Conservation (phyloP, 1,140 invertebrate genomes). For the Bicyclus anynana region DNA sequence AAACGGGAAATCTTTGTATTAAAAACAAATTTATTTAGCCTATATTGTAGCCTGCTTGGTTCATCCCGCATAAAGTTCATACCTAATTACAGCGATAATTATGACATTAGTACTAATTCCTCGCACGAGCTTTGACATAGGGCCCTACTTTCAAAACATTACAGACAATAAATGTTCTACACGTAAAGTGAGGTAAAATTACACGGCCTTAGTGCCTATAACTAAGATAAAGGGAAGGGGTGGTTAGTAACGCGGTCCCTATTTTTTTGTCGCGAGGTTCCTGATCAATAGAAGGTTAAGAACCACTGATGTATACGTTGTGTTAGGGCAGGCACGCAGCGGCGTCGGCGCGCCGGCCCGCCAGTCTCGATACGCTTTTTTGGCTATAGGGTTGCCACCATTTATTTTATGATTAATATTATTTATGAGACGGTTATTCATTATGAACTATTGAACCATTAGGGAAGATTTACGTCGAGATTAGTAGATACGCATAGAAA, state of each 20-base stretch:
- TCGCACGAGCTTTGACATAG: too few species aligned
- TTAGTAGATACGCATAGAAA: background rate
- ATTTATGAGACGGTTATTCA: slow-evolving; percentile 6
- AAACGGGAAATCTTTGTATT: too few species aligned
- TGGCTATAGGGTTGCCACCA: slow-evolving; percentile 46
- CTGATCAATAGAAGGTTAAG: slow-evolving; percentile 28
- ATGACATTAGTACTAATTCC: too few species aligned
- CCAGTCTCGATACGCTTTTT: slow-evolving; percentile 47
- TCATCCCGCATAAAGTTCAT: too few species aligned
- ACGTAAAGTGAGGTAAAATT: too few species aligned
- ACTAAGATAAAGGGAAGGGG: slow-evolving; percentile 11
- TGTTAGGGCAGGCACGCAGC: slow-evolving; percentile 66
- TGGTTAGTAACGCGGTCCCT: slow-evolving; percentile 20
- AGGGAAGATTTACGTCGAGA: background rate
- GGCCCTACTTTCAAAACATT: too few species aligned
- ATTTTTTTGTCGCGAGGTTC: slow-evolving; percentile 18
- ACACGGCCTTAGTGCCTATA: too few species aligned
- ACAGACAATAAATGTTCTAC: too few species aligned
- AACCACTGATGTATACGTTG: slow-evolving; percentile 45
- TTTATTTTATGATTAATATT: slow-evolving; percentile 1
- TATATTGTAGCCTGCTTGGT: too few species aligned
- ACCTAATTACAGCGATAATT: too few species aligned
- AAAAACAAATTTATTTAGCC: too few species aligned
- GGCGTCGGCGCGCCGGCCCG: slow-evolving; percentile 45
- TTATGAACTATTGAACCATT: background rate